These are phyloP conservation scores for Lasioglossum lativentre DNA, from an alignment of 2,888 invertebrate species.

Conservation along the genomic window DNA sequence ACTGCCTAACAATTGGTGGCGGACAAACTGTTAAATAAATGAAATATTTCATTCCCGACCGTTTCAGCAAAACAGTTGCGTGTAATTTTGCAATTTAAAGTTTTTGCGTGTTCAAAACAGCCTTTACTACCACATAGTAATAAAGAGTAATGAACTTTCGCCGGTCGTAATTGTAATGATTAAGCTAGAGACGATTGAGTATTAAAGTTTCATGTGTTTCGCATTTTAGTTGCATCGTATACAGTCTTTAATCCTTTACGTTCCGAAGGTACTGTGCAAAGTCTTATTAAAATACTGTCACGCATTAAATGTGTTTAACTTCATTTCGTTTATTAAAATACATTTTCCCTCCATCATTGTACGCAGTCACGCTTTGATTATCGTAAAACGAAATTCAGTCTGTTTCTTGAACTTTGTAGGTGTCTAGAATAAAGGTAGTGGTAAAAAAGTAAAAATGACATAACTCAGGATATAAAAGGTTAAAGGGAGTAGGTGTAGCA, in stretches of 20 bases:
- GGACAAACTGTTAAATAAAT: not conserved
- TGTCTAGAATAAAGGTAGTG: not conserved
- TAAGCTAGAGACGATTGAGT: not conserved
- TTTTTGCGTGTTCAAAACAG: not conserved
- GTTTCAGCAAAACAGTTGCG: not conserved
- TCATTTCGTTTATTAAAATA: not conserved
- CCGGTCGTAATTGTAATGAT: constrained; percentile 6
- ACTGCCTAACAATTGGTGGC: no score
- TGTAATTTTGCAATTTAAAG: not conserved
- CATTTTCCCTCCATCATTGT: not conserved
- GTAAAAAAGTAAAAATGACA: not conserved
- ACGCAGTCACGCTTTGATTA: not conserved
- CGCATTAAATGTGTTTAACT: not conserved
- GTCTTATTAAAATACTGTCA: not conserved
- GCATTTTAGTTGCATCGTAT: not conserved
- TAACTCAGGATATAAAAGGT: not conserved
- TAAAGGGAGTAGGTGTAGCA: constrained; percentile 9
- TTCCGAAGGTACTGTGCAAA: not conserved
- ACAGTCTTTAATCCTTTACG: not conserved
- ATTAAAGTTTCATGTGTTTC: not conserved
- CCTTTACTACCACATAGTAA: not conserved
- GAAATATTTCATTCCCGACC: not conserved
- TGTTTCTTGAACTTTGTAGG: not conserved
- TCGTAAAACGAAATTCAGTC: not conserved
- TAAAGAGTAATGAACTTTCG: not conserved